phyloP scores from a whole-genome alignment of 2,113 vertebrate genomes.

The Gracilinanus agilis region DNA sequence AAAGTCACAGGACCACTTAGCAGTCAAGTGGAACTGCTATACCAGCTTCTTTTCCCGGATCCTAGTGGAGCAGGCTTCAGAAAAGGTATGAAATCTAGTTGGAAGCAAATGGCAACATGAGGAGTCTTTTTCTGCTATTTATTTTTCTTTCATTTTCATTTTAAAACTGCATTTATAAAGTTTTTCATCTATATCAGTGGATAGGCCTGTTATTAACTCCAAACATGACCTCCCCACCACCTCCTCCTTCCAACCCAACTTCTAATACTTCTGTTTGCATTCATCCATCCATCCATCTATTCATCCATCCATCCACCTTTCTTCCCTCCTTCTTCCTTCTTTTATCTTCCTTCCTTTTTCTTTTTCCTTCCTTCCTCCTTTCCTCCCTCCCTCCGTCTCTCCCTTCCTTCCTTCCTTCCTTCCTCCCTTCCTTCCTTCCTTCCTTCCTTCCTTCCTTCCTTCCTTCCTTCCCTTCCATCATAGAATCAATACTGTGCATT shows the following conservation, averaged over 20 bases:
- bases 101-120: not conserved
- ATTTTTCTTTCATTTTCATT: slow-evolving; percentile 4
- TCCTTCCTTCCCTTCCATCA: not conserved
- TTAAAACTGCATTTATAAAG: not conserved
- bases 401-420: not conserved
- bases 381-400: not conserved
- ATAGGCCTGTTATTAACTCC: not conserved
- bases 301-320: too few species aligned
- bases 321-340: not conserved
- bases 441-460: not conserved
- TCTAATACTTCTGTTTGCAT: not conserved
- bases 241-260: not conserved
- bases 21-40: not conserved
- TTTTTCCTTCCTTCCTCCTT: not conserved
- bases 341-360: not conserved
- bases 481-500: too few species aligned
- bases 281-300: too few species aligned
- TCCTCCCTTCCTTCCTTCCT: too few species aligned
- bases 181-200: slow-evolving; percentile 37
- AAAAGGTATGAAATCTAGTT: not conserved
- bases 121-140: not conserved
- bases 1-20: not conserved
- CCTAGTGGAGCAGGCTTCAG: not conserved
- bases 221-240: not conserved
- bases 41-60: not conserved